Percentiles rank a stretch among this genome's conserved stretches.
Conservation (phyloP, 2,797 vertebrate genomes). For the Myioborus miniatus region DNA sequence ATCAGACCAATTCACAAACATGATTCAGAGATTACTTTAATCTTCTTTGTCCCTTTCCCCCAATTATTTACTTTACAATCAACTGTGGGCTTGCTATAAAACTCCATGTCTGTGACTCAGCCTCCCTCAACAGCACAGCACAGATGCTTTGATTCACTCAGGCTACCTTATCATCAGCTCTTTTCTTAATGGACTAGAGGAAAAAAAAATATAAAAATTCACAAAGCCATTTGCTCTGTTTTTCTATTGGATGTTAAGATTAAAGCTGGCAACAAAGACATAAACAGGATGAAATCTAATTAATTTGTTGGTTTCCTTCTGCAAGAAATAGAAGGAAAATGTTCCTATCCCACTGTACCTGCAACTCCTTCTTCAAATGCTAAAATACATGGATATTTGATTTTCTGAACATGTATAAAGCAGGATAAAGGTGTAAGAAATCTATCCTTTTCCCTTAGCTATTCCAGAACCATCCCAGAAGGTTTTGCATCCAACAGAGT, state of each 20-base stretch:
- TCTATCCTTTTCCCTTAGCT: background rate
- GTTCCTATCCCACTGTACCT: background rate
- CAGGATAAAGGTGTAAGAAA: background rate
- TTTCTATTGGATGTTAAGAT: conserved; percentile 30
- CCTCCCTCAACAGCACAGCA: background rate
- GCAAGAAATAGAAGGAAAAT: background rate
- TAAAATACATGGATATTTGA: background rate
- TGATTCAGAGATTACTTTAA: background rate
- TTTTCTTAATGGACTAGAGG: conserved; percentile 11
- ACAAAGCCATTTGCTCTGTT: background rate
- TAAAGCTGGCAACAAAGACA: background rate
- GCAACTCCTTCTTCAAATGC: background rate
- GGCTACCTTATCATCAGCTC: background rate
- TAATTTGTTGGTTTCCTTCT: background rate
- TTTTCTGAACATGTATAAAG: background rate
- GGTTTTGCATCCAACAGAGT: background rate
- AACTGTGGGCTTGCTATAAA: background rate
- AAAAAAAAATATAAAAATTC: background rate
- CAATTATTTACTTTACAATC: conserved; percentile 36
- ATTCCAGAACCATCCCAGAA: background rate
- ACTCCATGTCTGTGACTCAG: conserved; percentile 31
- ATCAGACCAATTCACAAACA: background rate
- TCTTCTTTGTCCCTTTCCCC: background rate
- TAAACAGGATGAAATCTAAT: conserved; percentile 16
- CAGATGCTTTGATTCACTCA: background rate